Evolutionary conservation across 2,113 vertebrate genomes (phyloP).

Genomic region (Centropus unirufus): DNA sequence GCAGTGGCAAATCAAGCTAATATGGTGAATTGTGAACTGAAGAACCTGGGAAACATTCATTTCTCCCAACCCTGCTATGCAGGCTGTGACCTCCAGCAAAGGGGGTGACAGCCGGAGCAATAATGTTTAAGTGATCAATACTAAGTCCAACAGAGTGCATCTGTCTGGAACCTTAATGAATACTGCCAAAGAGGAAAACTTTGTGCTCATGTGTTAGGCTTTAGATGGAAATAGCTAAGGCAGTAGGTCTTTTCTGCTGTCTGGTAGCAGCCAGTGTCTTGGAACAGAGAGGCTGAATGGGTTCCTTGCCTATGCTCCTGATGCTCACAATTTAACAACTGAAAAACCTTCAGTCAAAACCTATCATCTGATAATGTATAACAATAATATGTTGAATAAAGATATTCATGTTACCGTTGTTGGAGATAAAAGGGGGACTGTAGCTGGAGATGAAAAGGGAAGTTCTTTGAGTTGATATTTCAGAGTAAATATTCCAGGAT

Average conservation of each 20-base stretch:
- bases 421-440: background rate
- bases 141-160: background rate
- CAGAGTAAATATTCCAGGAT: background rate
- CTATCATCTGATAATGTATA: background rate
- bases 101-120: background rate
- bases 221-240: background rate
- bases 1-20: background rate
- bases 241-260: background rate
- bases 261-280: background rate
- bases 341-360: background rate
- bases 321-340: background rate
- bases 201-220: background rate
- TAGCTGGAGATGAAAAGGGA: background rate
- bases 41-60: background rate
- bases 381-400: background rate
- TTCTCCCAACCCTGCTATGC: background rate
- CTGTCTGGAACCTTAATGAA: background rate
- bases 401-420: background rate
- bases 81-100: background rate
- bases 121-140: background rate
- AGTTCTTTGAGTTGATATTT: background rate
- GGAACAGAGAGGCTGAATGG: background rate
- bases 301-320: background rate
- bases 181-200: background rate
- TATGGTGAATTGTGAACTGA: background rate